phyloP scores from a whole-genome alignment of 2,888 invertebrate genomes.

The Synanthedon tipuliformis region DNA sequence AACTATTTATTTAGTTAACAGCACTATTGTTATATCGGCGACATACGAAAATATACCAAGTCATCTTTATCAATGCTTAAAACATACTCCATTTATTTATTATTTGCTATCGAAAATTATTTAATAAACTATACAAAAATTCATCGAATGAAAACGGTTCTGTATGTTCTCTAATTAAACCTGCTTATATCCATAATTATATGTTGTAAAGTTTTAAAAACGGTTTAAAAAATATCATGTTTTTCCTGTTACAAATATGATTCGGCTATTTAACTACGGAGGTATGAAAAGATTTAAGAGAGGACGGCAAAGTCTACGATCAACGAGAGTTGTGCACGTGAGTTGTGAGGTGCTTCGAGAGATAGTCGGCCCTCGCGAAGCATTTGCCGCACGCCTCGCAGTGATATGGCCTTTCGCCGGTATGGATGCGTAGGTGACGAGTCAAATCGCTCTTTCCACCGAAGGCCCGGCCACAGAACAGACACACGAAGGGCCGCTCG shows the following conservation, averaged over 20 bases:
- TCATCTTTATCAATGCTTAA: conserved; percentile 20
- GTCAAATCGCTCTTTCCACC: conserved; percentile 91
- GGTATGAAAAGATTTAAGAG: conserved; percentile 27
- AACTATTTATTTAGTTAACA: too few species aligned
- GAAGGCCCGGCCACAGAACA: conserved; percentile 89
- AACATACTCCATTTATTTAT: conserved; percentile 14
- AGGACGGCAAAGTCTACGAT: conserved; percentile 29
- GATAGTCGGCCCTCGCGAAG: conserved; percentile 90
- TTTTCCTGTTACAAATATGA: conserved; percentile 49
- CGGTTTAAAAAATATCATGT: conserved; percentile 64
- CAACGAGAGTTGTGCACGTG: conserved; percentile 84
- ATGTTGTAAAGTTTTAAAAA: conserved; percentile 59
- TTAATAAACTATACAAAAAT: conserved; percentile 49
- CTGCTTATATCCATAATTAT: conserved; percentile 45
- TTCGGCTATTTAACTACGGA: conserved; percentile 38
- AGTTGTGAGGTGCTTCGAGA: conserved; percentile 91
- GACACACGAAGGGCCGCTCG: conserved; percentile 89
- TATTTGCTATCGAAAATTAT: conserved; percentile 44
- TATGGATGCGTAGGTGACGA: conserved; percentile 87
- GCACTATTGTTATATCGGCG: not conserved
- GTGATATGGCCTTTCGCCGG: conserved; percentile 90
- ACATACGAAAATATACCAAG: not conserved
- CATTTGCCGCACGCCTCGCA: conserved; percentile 94
- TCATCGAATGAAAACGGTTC: conserved; percentile 54
- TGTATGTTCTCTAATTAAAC: conserved; percentile 57